phyloP scores from a whole-genome alignment of 1,140 invertebrate species.

The Drosophila kohkoa region DNA sequence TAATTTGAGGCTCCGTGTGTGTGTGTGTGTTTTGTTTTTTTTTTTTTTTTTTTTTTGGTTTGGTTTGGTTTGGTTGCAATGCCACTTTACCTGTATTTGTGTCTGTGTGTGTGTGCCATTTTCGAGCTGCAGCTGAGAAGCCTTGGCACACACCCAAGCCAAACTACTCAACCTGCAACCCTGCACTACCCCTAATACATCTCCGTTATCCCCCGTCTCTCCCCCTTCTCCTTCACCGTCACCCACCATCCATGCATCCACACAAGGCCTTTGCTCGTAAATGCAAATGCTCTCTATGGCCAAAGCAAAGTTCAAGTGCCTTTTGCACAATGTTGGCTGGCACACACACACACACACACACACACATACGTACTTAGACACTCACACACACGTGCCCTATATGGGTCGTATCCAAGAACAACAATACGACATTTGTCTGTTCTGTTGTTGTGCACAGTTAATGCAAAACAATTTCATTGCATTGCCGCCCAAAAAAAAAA shows the following conservation, averaged over 20 bases:
- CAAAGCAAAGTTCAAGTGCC: slow-evolving; percentile 73
- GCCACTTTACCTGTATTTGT: slow-evolving; percentile 29
- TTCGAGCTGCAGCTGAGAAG: slow-evolving; percentile 28
- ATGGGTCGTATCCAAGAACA: slow-evolving; percentile 7
- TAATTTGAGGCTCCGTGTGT: slow-evolving; percentile 25
- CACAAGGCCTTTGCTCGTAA: slow-evolving; percentile 60
- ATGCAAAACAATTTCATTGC: slow-evolving; percentile 20
- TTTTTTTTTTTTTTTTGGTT: too few relatives aligned
- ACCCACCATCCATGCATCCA: slow-evolving; percentile 6
- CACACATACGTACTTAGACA: background rate
- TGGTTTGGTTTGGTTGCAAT: slow-evolving; percentile 11
- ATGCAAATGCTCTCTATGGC: slow-evolving; percentile 63
- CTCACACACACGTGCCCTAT: background rate
- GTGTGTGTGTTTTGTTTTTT: slow-evolving; percentile 8
- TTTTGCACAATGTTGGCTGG: slow-evolving; percentile 43
- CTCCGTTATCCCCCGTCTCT: too few relatives aligned
- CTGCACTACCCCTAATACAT: background rate
- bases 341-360: background rate
- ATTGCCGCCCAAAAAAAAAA: slow-evolving; percentile 6
- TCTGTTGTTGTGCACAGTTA: slow-evolving; percentile 13
- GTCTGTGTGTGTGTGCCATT: slow-evolving; percentile 30
- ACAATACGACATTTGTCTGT: background rate
- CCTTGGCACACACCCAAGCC: slow-evolving; percentile 44
- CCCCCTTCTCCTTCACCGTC: background rate
- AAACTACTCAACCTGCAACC: slow-evolving; percentile 32